Percentiles rank a stretch among this genome's conserved stretches.
These are phyloP conservation scores for Thunnus thynnus DNA, from an alignment of 2,113 vertebrate species.

Conservation along the genomic window DNA sequence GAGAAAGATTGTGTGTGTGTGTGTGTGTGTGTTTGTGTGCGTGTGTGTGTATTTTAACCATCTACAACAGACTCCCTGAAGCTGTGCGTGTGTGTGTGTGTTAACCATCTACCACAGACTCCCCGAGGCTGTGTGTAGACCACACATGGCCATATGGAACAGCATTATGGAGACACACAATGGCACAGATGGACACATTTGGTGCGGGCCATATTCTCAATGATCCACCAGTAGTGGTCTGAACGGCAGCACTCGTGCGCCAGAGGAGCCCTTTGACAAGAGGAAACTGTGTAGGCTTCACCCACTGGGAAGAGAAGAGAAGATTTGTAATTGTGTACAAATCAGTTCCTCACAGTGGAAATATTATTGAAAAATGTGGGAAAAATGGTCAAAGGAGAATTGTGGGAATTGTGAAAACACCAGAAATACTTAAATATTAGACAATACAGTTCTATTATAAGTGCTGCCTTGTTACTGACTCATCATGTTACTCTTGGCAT, in stretches of 20 bases:
- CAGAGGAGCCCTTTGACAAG: slow-evolving; percentile 30
- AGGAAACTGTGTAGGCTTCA: slow-evolving; percentile 13
- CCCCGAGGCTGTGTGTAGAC: slow-evolving; percentile 65
- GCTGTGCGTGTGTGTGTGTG: slow-evolving; percentile 21
- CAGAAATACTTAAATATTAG: no score
- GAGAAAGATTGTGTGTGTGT: neutral
- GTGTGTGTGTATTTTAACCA: neutral
- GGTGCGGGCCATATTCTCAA: slow-evolving; percentile 65
- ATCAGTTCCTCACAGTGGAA: neutral
- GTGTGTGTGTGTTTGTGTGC: neutral
- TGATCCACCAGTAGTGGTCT: slow-evolving; percentile 55
- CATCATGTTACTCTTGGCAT: no score
- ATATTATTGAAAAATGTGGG: neutral
- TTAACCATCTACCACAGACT: slow-evolving; percentile 39
- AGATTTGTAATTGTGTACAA: neutral
- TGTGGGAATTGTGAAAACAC: no score
- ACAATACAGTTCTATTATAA: neutral
- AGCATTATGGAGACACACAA: slow-evolving; percentile 67
- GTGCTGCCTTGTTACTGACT: no score
- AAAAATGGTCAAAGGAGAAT: no score
- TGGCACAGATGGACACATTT: slow-evolving; percentile 77
- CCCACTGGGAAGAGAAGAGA: slow-evolving; percentile 11
- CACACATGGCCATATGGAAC: slow-evolving; percentile 77
- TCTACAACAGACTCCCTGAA: no score
- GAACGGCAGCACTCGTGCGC: slow-evolving; percentile 36